Percentiles rank a stretch among this genome's conserved stretches.
Evolutionary conservation across 2,113 vertebrate genomes (phyloP).

Genomic region (Psittacula cyanocephala): DNA sequence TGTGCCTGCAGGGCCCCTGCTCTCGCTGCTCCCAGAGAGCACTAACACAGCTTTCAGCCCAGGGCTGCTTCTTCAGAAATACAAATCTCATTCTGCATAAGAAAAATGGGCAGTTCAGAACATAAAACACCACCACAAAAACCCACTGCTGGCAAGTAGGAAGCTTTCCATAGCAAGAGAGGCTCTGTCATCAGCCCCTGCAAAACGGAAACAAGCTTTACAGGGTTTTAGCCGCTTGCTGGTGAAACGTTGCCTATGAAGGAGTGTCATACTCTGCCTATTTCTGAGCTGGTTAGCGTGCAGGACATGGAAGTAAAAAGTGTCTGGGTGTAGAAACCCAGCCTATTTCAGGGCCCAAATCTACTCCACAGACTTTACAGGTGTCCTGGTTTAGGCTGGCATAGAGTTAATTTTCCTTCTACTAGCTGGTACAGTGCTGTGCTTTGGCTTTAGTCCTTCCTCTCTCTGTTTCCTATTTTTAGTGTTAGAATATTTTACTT

Average conservation of each 20-base stretch:
- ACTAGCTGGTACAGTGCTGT: background rate
- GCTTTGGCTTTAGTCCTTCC: background rate
- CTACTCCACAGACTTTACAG: background rate
- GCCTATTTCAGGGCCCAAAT: background rate
- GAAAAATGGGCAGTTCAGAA: background rate
- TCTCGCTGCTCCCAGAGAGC: background rate
- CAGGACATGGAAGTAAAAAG: rapidly evolving
- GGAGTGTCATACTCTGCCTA: rapidly evolving
- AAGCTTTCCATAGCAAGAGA: background rate
- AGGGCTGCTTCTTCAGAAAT: background rate
- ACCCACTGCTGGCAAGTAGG: background rate
- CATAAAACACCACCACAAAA: background rate
- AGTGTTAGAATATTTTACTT: background rate
- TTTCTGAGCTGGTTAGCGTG: background rate
- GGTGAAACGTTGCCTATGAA: background rate
- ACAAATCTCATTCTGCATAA: background rate
- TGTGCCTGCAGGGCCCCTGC: background rate
- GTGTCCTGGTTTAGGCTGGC: background rate
- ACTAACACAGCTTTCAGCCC: background rate
- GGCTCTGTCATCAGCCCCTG: background rate
- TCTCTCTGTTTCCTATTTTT: background rate
- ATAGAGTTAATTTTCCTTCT: background rate
- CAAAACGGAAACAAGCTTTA: background rate
- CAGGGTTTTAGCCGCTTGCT: background rate
- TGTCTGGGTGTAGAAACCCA: background rate